phyloP scores from a whole-genome alignment of 2,797 vertebrate genomes.

The Diglossa cyanea region DNA sequence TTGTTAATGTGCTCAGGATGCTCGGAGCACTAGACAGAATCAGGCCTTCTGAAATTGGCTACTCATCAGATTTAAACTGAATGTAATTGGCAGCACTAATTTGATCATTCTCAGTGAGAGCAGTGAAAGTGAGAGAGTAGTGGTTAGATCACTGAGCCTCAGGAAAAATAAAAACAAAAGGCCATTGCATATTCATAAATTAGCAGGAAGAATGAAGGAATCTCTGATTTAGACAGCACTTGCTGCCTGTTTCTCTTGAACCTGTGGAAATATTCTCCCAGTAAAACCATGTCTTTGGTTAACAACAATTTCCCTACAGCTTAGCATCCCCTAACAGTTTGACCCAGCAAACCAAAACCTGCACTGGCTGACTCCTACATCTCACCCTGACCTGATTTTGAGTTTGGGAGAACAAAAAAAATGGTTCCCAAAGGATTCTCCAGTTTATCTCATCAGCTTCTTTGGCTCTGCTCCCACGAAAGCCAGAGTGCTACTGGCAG shows the following conservation, averaged over 20 bases:
- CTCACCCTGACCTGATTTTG: background rate
- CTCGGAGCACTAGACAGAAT: background rate
- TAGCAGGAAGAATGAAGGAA: background rate
- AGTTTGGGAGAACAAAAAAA: background rate
- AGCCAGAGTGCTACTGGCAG: background rate
- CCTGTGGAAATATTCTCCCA: background rate
- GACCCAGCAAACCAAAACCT: background rate
- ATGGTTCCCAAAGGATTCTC: background rate
- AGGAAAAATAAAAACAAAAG: background rate
- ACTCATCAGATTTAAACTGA: conserved; percentile 2
- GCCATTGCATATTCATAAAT: background rate
- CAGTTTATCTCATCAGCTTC: background rate
- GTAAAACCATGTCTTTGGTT: background rate
- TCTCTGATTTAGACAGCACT: background rate
- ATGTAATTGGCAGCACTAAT: conserved; percentile 26
- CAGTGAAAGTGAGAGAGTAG: background rate
- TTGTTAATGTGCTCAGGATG: background rate
- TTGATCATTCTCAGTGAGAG: background rate
- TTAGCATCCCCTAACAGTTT: background rate
- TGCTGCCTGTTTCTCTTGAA: background rate
- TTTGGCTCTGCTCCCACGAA: background rate
- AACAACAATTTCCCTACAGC: background rate
- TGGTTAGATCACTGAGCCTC: background rate
- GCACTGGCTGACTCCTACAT: background rate
- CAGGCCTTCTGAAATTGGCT: background rate